These are phyloP conservation scores for Poeciliopsis infans DNA, from an alignment of 2,797 vertebrate species.

Conservation along the genomic window DNA sequence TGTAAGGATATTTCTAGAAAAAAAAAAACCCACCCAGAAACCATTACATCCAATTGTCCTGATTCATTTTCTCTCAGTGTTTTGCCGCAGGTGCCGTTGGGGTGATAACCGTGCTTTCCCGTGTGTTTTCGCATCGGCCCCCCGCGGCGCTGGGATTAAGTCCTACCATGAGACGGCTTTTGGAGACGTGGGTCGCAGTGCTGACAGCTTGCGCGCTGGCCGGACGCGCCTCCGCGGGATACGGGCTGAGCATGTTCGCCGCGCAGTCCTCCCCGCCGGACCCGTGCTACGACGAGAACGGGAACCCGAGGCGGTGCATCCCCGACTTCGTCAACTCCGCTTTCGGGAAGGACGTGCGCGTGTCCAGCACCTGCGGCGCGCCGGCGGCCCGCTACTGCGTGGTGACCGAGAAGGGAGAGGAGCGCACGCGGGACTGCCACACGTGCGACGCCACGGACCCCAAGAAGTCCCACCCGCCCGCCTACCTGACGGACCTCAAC, in stretches of 20 bases:
- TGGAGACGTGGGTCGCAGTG: slow-evolving; percentile 86
- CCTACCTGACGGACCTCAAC: slow-evolving; percentile 97
- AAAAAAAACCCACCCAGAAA: slow-evolving; percentile 30
- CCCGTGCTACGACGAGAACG: slow-evolving; percentile 96
- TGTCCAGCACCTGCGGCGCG: slow-evolving; percentile 94
- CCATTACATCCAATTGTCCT: too few species aligned
- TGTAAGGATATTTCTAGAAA: slow-evolving; percentile 62
- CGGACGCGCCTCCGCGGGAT: slow-evolving; percentile 80
- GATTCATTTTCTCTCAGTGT: neutral
- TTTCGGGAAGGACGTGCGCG: slow-evolving; percentile 96
- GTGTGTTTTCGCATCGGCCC: slow-evolving; percentile 44
- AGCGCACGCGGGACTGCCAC: slow-evolving; percentile 91
- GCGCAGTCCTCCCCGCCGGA: slow-evolving; percentile 94
- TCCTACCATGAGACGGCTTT: slow-evolving; percentile 78
- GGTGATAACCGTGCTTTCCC: slow-evolving; percentile 15
- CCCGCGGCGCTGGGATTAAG: slow-evolving; percentile 64
- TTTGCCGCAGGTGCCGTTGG: neutral
- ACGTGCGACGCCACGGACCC: slow-evolving; percentile 93
- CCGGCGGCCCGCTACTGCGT: slow-evolving; percentile 92
- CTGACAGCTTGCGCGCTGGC: slow-evolving; percentile 84
- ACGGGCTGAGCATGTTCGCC: slow-evolving; percentile 92
- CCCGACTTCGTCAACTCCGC: slow-evolving; percentile 99
- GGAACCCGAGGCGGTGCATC: slow-evolving; percentile 95
- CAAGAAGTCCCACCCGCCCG: slow-evolving; percentile 90
- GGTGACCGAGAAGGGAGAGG: slow-evolving; percentile 91